Evolutionary conservation across 2,113 vertebrate species (phyloP), one percentile per base, ranked within the genome.

Genomic region (Thunnus thynnus): DNA sequence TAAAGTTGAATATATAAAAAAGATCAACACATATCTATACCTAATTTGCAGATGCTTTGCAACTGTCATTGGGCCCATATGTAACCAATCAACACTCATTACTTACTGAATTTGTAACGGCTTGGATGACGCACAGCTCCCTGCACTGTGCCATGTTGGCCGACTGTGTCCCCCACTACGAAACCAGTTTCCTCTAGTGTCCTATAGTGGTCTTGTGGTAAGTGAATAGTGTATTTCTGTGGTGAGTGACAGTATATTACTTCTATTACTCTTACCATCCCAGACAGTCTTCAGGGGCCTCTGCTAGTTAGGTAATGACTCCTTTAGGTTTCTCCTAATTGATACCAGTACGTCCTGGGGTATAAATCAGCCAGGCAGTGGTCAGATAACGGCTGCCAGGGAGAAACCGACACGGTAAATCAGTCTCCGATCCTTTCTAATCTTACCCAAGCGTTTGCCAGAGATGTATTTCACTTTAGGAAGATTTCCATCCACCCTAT

Each of bases 211-310:
- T 91, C 86, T 88, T 88, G 90, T 91, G 93, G 92, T 92, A 75
- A 90, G 83, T 81, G 86, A 88, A 80, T 71, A 86, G 83, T 85
- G 79, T 89, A 90, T 90, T 90, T 90, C 86, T 92, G 92, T 85
- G 90, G 92, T 92, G 89, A 91, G 85, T 90, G 91, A 92, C 89
- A 91, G 84, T 90, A 92, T 94, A 94, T 94, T 92, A 91, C 87
- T 87, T 82, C 82, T 89, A 87, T 93, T 92, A 93, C 90, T 87
- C 79, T 83, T 82, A 83, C 86, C 89, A 89, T 86, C 87, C 88
- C 89, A 86, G 86, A 77, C 88, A 82, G 87, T 90, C 89, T 86
- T 90, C 13, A 27, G 91, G 88, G 89, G 77, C 79, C 86, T 87
- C 77, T 71, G 74, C 77, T 91, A 80, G 86, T 88, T 87, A 85